A percentile compares a stretch with the other conserved stretches of the same genome.
These are phyloP conservation scores for Temnothorax rugatulus DNA, from an alignment of 2,888 invertebrate genomes.

Conservation along the genomic window DNA sequence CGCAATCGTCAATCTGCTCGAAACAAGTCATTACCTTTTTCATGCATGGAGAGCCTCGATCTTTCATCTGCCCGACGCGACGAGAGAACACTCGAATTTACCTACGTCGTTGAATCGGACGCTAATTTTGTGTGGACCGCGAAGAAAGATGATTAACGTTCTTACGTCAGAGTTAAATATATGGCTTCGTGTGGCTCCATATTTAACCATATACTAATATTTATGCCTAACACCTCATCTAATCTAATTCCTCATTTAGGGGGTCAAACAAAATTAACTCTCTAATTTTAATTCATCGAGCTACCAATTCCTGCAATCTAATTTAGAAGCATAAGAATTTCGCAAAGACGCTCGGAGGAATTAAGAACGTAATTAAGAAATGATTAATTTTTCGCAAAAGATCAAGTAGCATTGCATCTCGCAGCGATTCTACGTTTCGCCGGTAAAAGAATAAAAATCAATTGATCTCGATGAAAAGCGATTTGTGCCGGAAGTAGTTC, in stretches of 20 bases:
- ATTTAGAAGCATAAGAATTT: not conserved
- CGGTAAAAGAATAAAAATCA: not conserved
- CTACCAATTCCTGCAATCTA: not conserved
- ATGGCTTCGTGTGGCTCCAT: not conserved
- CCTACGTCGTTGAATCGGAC: conserved; percentile 23
- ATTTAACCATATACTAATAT: conserved; percentile 15
- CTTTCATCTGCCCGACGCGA: conserved; percentile 32
- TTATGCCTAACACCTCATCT: not conserved
- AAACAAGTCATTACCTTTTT: conserved; percentile 52
- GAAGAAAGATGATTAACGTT: conserved; percentile 3
- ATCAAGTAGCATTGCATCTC: not conserved
- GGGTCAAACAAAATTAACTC: not conserved
- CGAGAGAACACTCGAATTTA: conserved; percentile 43
- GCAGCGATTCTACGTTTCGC: not conserved
- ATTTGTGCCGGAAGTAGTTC: not conserved
- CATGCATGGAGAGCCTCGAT: conserved; percentile 22
- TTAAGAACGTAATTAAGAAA: not conserved
- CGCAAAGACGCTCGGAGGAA: not conserved
- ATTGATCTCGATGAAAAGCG: not conserved
- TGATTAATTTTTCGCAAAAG: not conserved
- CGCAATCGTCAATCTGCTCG: conserved; percentile 60
- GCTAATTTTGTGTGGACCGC: conserved; percentile 47
- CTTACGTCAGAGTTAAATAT: conserved; percentile 14
- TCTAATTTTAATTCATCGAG: not conserved
- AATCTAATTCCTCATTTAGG: not conserved